Base-by-base conservation (phyloP, 2,113 vertebrate genomes). In the Pholis gunnellus region DNA sequence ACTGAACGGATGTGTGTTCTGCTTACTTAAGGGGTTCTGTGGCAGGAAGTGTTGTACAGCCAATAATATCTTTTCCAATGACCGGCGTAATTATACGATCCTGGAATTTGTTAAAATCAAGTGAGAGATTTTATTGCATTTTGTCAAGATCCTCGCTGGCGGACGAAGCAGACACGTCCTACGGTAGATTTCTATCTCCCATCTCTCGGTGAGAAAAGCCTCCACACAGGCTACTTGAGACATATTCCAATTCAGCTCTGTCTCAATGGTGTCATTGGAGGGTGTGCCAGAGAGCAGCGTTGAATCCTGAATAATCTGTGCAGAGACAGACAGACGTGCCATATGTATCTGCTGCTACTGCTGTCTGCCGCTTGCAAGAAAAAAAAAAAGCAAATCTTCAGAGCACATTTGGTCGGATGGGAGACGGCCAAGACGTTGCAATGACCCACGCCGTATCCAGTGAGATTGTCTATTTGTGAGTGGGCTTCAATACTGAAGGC, bases 271-370 rank as follows among this genome's bases (percentile, higher is more conserved):
- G 88, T 93, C 86, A 92, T 85, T 54, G 74, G 66, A 86, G 82
- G 83, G 85, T 71, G 84, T 91, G 93, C 91, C 88, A 88, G 85
- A 84, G 90, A 77, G 84, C 86, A 86, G 76, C 81, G 75, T 56
- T 91, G 87, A 92, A 91, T 86, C 79, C 85, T 66, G 80, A 89
- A 88, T 81, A 85, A 88, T 95, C 92, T 90, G 90, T 77, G 82
- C 84, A 61, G 66, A 85, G 86, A 88, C 69, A 85, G 86, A 88
- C 69, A 72, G 63, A 76, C 65, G 81, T 40, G 70, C 73, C 84
- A 79, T 84, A 83, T 85, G 87, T 72, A 84, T 86, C 57, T 18
- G 80, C 82, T 84, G 67, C 82, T 78, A 25, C 66, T 72, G 84
- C 89, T 79, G 81, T 86, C 81, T 90, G 90, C 85, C 81, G 72